These are phyloP conservation scores for Lottia scabra DNA, from an alignment of 2,888 invertebrate species.

Conservation along the genomic window DNA sequence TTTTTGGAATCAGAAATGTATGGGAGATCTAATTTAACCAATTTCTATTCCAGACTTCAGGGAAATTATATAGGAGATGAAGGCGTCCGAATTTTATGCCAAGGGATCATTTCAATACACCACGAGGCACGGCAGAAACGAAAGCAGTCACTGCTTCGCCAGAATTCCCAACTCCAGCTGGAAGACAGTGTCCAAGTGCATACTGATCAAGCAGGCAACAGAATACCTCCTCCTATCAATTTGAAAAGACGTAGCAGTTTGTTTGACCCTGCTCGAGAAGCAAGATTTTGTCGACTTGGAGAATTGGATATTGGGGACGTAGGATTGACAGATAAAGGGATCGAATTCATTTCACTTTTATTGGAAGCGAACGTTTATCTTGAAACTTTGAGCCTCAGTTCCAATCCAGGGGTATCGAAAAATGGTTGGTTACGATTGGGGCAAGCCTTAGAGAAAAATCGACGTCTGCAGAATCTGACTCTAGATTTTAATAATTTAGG, in stretches of 20 bases:
- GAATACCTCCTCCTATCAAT: neutral
- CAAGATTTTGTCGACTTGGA: conserved; percentile 33
- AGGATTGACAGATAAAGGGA: conserved; percentile 47
- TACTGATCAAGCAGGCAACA: conserved; percentile 1
- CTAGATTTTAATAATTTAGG: conserved; percentile 59
- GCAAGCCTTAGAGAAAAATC: conserved; percentile 51
- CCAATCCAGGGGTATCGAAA: conserved; percentile 16
- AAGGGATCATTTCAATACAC: conserved; percentile 35
- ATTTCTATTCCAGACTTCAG: conserved; percentile 44
- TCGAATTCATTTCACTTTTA: conserved; percentile 41
- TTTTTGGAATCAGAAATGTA: too few relatives aligned
- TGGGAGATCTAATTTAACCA: too few relatives aligned
- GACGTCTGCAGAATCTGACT: conserved; percentile 44
- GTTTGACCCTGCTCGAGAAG: neutral
- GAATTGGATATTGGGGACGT: conserved; percentile 58
- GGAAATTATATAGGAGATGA: conserved; percentile 55
- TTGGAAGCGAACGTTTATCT: conserved; percentile 47
- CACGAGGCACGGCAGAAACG: conserved; percentile 14
- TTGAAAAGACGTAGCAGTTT: neutral
- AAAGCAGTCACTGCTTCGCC: neutral
- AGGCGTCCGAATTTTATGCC: conserved; percentile 45
- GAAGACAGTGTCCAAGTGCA: neutral
- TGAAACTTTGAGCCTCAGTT: conserved; percentile 46
- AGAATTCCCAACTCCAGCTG: neutral
- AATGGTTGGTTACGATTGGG: conserved; percentile 55